Evolutionary conservation across 92 coral and sea anemone species (phyloP).

Genomic region (Palythoa grandis): DNA sequence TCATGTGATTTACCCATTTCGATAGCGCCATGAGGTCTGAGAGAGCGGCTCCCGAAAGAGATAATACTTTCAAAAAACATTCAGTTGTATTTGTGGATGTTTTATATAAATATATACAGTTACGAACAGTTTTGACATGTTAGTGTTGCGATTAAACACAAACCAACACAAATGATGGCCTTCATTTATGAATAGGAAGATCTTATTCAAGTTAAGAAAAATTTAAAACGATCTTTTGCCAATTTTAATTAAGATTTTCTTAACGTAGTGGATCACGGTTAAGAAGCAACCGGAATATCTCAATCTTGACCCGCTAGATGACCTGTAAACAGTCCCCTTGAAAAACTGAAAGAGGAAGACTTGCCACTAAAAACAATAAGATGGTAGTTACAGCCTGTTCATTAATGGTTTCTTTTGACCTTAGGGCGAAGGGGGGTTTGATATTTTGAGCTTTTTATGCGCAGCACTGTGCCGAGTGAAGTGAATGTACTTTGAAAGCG

Average conservation of each 20-base stretch:
- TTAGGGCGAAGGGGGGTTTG: constrained; percentile 1
- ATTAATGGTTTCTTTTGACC: constrained; percentile 22
- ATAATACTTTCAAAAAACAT: constrained; percentile 18
- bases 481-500: not conserved
- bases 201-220: not conserved
- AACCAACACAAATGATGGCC: not conserved
- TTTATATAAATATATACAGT: constrained; percentile 24
- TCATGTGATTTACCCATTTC: constrained; percentile 21
- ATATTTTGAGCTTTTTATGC: not conserved
- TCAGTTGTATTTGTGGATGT: constrained; percentile 5
- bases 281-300: not conserved
- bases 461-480: not conserved
- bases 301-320: constrained; percentile 12
- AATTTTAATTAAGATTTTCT: not conserved
- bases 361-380: constrained; percentile 25
- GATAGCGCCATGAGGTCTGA: constrained; percentile 38
- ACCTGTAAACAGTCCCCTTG: constrained; percentile 39
- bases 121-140: not conserved
- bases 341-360: constrained; percentile 13
- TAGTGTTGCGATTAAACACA: not conserved
- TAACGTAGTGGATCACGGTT: constrained; percentile 4
- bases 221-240: not conserved
- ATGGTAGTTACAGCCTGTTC: not conserved
- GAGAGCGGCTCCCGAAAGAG: constrained; percentile 36
- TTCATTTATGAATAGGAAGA: not conserved